Conservation (phyloP, 2,113 vertebrate species). For the Zingel zingel region DNA sequence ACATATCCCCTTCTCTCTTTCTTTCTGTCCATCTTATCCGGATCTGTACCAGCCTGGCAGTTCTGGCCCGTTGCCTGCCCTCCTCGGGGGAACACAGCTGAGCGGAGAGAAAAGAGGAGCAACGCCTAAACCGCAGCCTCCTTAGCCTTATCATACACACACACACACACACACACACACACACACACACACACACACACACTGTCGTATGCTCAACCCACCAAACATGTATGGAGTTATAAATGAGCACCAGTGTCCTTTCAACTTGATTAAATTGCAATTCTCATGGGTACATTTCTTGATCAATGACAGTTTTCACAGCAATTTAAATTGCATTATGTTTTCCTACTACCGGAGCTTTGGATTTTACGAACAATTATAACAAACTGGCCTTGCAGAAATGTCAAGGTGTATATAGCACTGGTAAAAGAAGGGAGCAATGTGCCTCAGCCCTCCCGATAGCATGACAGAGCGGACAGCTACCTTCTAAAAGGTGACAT, state of each 20-base stretch:
- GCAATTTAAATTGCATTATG: neutral
- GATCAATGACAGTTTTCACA: conserved; percentile 24
- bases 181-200: too few species aligned
- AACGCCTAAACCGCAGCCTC: conserved; percentile 50
- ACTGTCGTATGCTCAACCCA: neutral
- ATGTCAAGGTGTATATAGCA: neutral
- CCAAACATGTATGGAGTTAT: conserved; percentile 10
- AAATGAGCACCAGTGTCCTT: neutral
- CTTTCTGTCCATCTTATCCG: conserved; percentile 69
- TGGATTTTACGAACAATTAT: neutral
- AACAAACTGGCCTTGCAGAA: conserved; percentile 30
- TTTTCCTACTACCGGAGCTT: neutral
- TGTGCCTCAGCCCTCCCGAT: neutral
- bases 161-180: conserved; percentile 7
- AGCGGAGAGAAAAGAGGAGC: conserved; percentile 54
- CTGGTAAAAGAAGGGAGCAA: neutral
- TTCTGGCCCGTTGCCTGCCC: conserved; percentile 65
- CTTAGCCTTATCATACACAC: conserved; percentile 46
- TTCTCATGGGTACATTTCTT: conserved; percentile 12
- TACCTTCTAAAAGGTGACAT: neutral
- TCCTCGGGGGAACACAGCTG: conserved; percentile 64
- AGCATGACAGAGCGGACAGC: neutral
- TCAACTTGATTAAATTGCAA: conserved; percentile 17
- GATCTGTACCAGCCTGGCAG: conserved; percentile 55
- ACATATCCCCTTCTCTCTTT: conserved; percentile 44